phyloP scores from a whole-genome alignment of 2,113 vertebrate genomes.

The Marmota flaviventris region DNA sequence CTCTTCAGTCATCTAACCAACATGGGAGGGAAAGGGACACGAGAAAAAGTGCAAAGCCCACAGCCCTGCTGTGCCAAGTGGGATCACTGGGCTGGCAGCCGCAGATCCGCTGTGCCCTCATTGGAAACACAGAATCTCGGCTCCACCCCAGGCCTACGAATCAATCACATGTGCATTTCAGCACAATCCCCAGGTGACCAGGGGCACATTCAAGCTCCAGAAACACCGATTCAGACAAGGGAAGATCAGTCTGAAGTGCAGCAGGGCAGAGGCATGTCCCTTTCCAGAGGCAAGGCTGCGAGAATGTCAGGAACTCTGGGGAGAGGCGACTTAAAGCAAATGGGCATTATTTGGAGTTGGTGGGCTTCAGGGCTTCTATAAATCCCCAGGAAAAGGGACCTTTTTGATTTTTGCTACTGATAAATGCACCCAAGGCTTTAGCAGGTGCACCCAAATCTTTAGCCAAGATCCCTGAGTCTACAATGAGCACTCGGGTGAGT shows the following conservation, averaged over 20 bases:
- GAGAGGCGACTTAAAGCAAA: background rate
- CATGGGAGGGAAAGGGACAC: fast-evolving
- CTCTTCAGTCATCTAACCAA: background rate
- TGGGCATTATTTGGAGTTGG: background rate
- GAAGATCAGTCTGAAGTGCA: background rate
- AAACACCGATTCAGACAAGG: background rate
- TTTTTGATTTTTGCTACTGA: background rate
- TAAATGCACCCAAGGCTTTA: background rate
- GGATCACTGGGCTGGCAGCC: background rate
- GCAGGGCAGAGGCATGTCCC: background rate
- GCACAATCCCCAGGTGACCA: background rate
- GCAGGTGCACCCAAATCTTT: background rate
- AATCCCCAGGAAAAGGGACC: background rate
- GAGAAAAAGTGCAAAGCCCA: background rate
- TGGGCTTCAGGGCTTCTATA: background rate
- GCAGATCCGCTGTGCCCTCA: background rate
- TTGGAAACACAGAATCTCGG: background rate
- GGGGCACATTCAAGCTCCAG: background rate
- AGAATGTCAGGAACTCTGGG: background rate
- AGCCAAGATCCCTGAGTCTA: background rate
- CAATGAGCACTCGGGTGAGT: background rate
- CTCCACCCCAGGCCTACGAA: background rate
- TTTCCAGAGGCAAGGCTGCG: background rate
- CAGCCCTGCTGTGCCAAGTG: background rate
- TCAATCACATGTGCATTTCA: background rate